Conservation (phyloP, 2,888 invertebrate species). For the Drosophila melanocephala region DNA sequence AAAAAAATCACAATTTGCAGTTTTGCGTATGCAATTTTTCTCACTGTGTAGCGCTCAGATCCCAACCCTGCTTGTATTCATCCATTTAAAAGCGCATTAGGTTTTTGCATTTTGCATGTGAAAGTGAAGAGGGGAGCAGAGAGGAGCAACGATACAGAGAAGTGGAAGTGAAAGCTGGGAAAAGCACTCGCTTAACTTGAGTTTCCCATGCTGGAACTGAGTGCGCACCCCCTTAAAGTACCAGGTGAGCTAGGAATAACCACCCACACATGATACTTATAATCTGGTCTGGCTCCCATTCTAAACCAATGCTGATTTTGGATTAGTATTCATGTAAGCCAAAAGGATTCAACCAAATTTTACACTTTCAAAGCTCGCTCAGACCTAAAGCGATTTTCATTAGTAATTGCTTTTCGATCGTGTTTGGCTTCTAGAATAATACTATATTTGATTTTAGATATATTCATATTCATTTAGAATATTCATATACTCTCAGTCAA, state of each 20-base stretch:
- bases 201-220: neutral
- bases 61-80: neutral
- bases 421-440: neutral
- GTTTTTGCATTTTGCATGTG: slow-evolving; percentile 43
- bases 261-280: neutral
- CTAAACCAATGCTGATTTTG: neutral
- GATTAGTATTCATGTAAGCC: neutral
- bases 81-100: slow-evolving; percentile 47
- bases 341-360: neutral
- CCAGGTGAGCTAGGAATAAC: neutral
- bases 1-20: fast-evolving
- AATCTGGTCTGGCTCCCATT: neutral
- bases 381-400: neutral
- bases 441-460: neutral
- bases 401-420: neutral
- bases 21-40: neutral
- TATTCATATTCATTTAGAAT: neutral
- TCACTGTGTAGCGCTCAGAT: neutral
- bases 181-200: slow-evolving; percentile 13
- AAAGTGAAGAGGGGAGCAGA: neutral
- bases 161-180: slow-evolving; percentile 42
- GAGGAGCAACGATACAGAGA: slow-evolving; percentile 8
- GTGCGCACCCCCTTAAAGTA: neutral
- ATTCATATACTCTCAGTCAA: neutral
- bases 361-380: neutral